Conservation (phyloP, 2,113 vertebrate genomes). For the Tretioscincus oriximinensis region DNA sequence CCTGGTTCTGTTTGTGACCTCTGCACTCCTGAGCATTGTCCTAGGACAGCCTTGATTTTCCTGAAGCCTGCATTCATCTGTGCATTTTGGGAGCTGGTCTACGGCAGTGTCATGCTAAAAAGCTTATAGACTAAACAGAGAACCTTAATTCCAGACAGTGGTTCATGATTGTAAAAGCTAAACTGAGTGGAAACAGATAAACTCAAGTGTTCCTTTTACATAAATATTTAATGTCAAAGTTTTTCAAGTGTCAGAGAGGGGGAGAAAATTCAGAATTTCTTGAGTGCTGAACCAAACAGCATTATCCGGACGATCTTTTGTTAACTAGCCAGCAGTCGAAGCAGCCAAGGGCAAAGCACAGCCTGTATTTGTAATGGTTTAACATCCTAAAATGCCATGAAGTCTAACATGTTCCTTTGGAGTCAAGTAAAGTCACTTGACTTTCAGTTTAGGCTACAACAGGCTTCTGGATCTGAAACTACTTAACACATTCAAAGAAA, state of each 20-base stretch:
- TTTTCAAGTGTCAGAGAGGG: neutral
- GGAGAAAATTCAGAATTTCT: neutral
- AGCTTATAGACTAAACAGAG: conserved; percentile 36
- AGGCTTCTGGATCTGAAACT: neutral
- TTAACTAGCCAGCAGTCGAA: neutral
- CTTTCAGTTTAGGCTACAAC: neutral
- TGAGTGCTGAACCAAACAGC: neutral
- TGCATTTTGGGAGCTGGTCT: too few species aligned
- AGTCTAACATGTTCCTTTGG: neutral
- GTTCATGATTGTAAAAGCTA: conserved; percentile 6
- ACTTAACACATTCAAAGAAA: neutral
- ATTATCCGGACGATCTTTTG: neutral
- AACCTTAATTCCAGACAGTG: conserved; percentile 41
- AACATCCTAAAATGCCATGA: neutral
- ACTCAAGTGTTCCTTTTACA: conserved; percentile 12
- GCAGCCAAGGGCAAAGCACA: neutral
- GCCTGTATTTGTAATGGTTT: neutral
- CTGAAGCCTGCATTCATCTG: too few species aligned
- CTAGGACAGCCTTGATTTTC: too few species aligned
- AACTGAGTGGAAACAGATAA: conserved; percentile 2
- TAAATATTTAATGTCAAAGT: conserved; percentile 36
- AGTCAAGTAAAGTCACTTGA: neutral
- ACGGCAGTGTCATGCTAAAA: conserved; percentile 4
- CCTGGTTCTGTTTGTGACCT: too few species aligned
- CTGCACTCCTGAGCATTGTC: too few species aligned